Conservation (phyloP, 2,888 invertebrate species). For the Boloria selene region DNA sequence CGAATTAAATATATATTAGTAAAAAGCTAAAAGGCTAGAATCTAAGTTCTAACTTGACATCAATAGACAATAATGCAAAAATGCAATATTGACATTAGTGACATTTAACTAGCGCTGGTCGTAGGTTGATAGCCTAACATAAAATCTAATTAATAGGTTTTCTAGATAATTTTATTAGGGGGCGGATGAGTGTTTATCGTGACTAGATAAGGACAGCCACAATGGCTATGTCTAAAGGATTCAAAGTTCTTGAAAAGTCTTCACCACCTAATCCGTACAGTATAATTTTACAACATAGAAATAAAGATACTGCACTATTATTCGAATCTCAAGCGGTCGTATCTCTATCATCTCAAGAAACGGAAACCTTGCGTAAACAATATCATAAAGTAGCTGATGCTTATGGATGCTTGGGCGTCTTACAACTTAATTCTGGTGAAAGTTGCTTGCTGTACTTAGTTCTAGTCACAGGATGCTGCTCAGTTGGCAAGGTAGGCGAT, state of each 20-base stretch:
- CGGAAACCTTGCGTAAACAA: slow-evolving; percentile 92
- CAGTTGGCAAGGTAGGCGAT: slow-evolving; percentile 97
- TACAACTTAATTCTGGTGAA: slow-evolving; percentile 93
- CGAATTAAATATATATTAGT: too few species aligned
- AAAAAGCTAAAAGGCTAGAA: slow-evolving; percentile 2
- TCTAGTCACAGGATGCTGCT: slow-evolving; percentile 97
- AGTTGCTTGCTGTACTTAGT: slow-evolving; percentile 93
- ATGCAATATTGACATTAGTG: slow-evolving; percentile 25
- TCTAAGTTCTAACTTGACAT: not conserved
- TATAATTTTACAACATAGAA: slow-evolving; percentile 93
- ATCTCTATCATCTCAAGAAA: slow-evolving; percentile 92
- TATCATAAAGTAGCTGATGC: slow-evolving; percentile 96
- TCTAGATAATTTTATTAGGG: slow-evolving; percentile 43
- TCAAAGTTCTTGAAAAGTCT: slow-evolving; percentile 94
- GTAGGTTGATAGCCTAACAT: slow-evolving; percentile 30
- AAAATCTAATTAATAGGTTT: slow-evolving; percentile 27
- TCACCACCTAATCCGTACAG: slow-evolving; percentile 94
- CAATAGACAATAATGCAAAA: not conserved
- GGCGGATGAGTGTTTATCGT: slow-evolving; percentile 61
- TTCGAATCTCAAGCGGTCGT: slow-evolving; percentile 97
- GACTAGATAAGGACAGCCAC: slow-evolving; percentile 38
- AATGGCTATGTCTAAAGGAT: slow-evolving; percentile 98
- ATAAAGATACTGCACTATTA: slow-evolving; percentile 91
- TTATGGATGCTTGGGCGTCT: slow-evolving; percentile 97
- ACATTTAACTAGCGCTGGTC: slow-evolving; percentile 32